These are phyloP conservation scores for Phaenicophaeus curvirostris DNA, from an alignment of 2,797 vertebrate genomes.

Conservation along the genomic window DNA sequence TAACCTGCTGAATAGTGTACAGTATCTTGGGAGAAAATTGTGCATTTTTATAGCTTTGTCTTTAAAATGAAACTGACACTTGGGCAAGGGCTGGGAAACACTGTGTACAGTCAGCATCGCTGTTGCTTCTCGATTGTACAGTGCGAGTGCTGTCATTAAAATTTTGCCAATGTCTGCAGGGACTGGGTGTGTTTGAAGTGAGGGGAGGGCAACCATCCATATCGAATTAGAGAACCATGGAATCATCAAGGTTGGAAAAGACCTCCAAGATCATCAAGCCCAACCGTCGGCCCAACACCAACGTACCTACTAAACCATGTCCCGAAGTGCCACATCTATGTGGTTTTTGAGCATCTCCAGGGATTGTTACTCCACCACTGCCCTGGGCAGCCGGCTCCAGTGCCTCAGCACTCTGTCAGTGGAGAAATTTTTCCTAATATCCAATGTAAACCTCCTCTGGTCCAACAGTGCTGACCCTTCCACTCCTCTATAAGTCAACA, in stretches of 20 bases:
- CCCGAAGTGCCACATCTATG: too few species aligned
- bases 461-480: neutral
- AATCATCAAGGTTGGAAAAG: too few species aligned
- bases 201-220: neutral
- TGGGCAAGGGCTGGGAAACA: neutral
- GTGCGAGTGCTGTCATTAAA: slow-evolving; percentile 70
- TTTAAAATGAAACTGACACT: slow-evolving; percentile 32
- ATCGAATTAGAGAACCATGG: too few species aligned
- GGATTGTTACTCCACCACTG: too few species aligned
- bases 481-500: rapidly evolving
- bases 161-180: neutral
- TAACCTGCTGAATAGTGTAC: slow-evolving; percentile 76
- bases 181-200: neutral
- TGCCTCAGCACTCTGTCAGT: too few species aligned
- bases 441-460: too few species aligned
- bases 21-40: slow-evolving; percentile 73
- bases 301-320: too few species aligned
- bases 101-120: neutral
- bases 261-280: too few species aligned
- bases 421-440: too few species aligned
- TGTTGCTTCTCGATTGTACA: slow-evolving; percentile 53
- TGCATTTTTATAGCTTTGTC: slow-evolving; percentile 70
- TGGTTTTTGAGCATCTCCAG: too few species aligned
- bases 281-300: too few species aligned
- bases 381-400: too few species aligned